Percentiles rank a stretch among this genome's conserved stretches.
Evolutionary conservation across 2,888 invertebrate genomes (phyloP).

Genomic region (Phlogophora meticulosa): DNA sequence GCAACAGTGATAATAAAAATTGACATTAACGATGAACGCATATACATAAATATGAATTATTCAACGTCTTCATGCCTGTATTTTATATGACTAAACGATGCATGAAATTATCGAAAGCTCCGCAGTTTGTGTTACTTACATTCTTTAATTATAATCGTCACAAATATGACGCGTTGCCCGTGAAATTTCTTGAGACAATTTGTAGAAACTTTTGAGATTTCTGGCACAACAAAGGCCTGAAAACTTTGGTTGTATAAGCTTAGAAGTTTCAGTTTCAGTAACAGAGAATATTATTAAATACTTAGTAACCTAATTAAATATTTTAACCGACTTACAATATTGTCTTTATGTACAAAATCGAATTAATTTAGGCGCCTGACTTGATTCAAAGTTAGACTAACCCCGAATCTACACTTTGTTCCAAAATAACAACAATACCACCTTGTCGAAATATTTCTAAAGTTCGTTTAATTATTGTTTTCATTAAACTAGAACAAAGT

Average conservation of each 20-base stretch:
- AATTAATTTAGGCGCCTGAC: not conserved
- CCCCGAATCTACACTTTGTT: not conserved
- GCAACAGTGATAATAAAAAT: conserved; percentile 74
- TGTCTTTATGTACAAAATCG: not conserved
- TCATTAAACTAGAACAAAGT: conserved; percentile 12
- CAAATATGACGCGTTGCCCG: conserved; percentile 29
- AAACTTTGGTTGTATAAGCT: not conserved
- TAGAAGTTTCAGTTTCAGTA: not conserved
- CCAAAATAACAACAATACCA: not conserved
- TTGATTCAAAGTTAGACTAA: conserved; percentile 5
- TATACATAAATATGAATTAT: conserved; percentile 72
- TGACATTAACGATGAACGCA: conserved; percentile 71
- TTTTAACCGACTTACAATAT: not conserved
- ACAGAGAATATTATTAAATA: not conserved
- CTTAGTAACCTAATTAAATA: too few species aligned
- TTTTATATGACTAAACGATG: conserved; percentile 70
- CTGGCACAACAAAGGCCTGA: not conserved
- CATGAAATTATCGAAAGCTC: conserved; percentile 74
- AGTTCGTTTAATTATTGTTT: conserved; percentile 14
- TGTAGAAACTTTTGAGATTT: not conserved
- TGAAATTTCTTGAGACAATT: conserved; percentile 23
- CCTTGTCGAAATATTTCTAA: conserved; percentile 9
- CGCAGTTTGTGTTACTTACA: conserved; percentile 57
- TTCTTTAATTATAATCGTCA: conserved; percentile 54
- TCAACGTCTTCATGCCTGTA: conserved; percentile 70